phyloP scores from a whole-genome alignment of 2,797 vertebrate genomes.

The Pipistrellus kuhlii region DNA sequence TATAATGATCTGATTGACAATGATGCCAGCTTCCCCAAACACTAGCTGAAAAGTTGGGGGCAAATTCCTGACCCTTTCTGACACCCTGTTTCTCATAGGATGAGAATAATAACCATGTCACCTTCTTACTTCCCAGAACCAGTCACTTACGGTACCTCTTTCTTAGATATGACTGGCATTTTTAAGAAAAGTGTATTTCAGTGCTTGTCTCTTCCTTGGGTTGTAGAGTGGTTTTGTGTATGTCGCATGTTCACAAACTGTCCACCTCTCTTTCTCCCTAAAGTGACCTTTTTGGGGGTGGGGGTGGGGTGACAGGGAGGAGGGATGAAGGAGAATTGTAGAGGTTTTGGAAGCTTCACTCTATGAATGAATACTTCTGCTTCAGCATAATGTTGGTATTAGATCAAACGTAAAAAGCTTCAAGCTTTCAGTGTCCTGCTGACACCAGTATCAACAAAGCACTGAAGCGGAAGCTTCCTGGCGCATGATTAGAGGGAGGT shows the following conservation, averaged over 20 bases:
- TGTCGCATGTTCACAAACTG: not conserved
- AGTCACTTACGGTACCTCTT: not conserved
- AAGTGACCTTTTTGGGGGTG: constrained; percentile 43
- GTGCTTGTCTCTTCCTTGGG: not conserved
- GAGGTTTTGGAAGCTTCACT: constrained; percentile 61
- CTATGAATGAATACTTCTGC: constrained; percentile 74
- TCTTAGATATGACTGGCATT: constrained; percentile 35
- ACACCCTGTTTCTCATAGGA: constrained; percentile 23
- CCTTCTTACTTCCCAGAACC: not conserved
- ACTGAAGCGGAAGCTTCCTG: constrained; percentile 78
- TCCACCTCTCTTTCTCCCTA: not conserved
- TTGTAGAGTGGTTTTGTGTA: constrained; percentile 41
- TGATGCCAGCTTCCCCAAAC: not conserved
- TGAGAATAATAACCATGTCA: constrained; percentile 17
- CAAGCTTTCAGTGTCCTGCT: constrained; percentile 80
- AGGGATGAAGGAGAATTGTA: constrained; percentile 47
- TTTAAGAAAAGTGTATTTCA: constrained; percentile 44
- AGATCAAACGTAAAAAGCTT: constrained; percentile 83
- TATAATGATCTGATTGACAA: constrained; percentile 43
- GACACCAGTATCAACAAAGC: constrained; percentile 82
- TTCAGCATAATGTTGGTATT: constrained; percentile 79
- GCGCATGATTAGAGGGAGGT: constrained; percentile 77
- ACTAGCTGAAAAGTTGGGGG: constrained; percentile 55
- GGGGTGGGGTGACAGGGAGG: not conserved
- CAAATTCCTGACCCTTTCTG: not conserved